Evolutionary conservation across 2,113 vertebrate genomes (phyloP), one percentile per base, ranked within the genome.

Genomic region (Takifugu bimaculatus): DNA sequence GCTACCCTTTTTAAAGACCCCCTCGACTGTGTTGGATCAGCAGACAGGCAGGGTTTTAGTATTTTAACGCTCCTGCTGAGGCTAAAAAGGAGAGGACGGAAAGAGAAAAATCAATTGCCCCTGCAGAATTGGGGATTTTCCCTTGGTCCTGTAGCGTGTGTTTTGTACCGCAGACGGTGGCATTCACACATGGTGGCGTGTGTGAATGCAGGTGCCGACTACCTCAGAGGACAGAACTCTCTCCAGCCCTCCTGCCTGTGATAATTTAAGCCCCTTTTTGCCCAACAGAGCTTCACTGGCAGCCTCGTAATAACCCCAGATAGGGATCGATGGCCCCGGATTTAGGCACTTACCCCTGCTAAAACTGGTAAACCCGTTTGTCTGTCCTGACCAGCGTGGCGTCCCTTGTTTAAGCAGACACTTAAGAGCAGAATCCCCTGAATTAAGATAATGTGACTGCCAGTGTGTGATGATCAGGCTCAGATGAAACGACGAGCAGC

Each of bases 21-120:
- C 81, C 65, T 92, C 90, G 92, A 92, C 93, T 93, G 90, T 91
- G 89, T 89, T 44, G 78, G 94, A 96, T 97, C 94, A 94, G 95
- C 96, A 93, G 94, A 93, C 93, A 94, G 92, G 92, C 92, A 95
- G 91, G 92, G 89, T 94, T 93, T 90, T 91, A 92, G 91, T 93
- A 92, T 93, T 90, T 91, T 93, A 95, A 93, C 94, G 88, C 93
- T 91, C 92, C 81, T 94, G 92, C 95, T 94, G 93, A 94, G 93
- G 93, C 96, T 96, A 96, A 94, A 94, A 90, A 94, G 74, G 56
- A 69, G n/a, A n/a, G 26, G 68, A 25, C 69, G 66, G 67, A 92
- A 95, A 70, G 26, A 72, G 66, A 68, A 93, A 95, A 95, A 97
- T 95, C 93, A 92, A 94, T 96, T 92, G 79, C 88, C 90, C 70